Base-by-base conservation (phyloP, 1,140 invertebrate species). In the Heliconius melpomene region DNA sequence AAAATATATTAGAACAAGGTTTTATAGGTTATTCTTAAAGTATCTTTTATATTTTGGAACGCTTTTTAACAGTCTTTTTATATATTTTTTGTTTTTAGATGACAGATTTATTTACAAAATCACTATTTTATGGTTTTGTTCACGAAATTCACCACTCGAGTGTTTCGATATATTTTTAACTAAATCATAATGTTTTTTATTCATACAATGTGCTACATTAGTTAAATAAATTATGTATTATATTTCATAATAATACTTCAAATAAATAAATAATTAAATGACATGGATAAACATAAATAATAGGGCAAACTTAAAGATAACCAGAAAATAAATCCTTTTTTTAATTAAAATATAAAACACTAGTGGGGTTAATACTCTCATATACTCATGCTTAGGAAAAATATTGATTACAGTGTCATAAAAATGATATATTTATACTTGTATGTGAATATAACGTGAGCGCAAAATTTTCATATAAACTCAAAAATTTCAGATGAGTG, bases 341-440 rank as follows among this genome's bases (percentile, higher is more conserved):
- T 60, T n/a, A 60, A 60, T 23, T 16, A 79, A 70, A 74, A 77
- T 80, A 77, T 38, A 75, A 71, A 72, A 66, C 29, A 80, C 32
- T 72, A 72, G 73, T 74, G 57, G 74, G 60, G 52, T 77, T 50
- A 80, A 80, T 66, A 77, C 75, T 74, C 13, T 80, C 23, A 80
- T 80, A 80, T 80, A 80, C 79, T 87, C 89, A 91, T 91, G 90
- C 90, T 88, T 86, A 88, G 78, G 79, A 86, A 87, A 86, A 88
- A 84, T 86, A 87, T 90, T 86, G 87, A 89, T 87, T 88, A 91
- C 86, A 90, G 82, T 79, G 83, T 87, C 84, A 88, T 80, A 85
- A 86, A 84, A 83, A 83, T 83, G 79, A 83, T 83, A 87, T 84
- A 85, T 82, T 78, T 81, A 81, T 81, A 78, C 54, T 82, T 75